Conservation (phyloP, 2,888 invertebrate genomes). For the Augochlorella aurata region DNA sequence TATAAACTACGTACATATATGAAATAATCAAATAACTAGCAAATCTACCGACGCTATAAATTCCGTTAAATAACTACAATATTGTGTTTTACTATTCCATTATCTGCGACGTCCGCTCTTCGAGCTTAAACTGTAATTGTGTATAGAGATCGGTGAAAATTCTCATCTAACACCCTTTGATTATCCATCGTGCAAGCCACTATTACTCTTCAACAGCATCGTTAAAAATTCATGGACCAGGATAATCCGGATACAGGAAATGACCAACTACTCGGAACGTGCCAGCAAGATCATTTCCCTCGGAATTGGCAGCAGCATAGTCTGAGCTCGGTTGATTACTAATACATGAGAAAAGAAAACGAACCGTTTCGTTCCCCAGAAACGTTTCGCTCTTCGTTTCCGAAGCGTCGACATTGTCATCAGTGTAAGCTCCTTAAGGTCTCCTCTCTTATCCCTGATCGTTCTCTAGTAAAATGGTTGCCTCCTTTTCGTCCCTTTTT, state of each 20-base stretch:
- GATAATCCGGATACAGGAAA: slow-evolving; percentile 63
- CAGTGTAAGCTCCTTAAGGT: slow-evolving; percentile 64
- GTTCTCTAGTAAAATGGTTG: slow-evolving; percentile 51
- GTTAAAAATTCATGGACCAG: slow-evolving; percentile 42
- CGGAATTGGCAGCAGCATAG: slow-evolving; percentile 11
- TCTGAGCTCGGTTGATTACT: slow-evolving; percentile 53
- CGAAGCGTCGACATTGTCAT: slow-evolving; percentile 62
- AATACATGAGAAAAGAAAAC: slow-evolving; percentile 47
- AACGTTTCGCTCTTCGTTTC: slow-evolving; percentile 51
- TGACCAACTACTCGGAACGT: slow-evolving; percentile 44
- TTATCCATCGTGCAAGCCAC: slow-evolving; percentile 22
- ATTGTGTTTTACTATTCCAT: neutral
- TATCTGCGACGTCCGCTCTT: neutral
- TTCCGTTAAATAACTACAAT: neutral
- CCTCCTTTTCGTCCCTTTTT: slow-evolving; percentile 1
- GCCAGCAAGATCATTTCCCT: slow-evolving; percentile 18
- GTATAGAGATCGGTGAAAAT: neutral
- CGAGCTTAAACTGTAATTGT: neutral
- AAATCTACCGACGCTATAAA: neutral
- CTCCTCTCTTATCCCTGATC: slow-evolving; percentile 43
- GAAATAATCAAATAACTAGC: neutral
- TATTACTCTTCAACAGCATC: neutral
- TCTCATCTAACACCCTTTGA: slow-evolving; percentile 13
- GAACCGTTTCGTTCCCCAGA: slow-evolving; percentile 37
- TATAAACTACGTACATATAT: neutral